phyloP scores from a whole-genome alignment of 2,797 vertebrate genomes.

The Uromys caudimaculatus region DNA sequence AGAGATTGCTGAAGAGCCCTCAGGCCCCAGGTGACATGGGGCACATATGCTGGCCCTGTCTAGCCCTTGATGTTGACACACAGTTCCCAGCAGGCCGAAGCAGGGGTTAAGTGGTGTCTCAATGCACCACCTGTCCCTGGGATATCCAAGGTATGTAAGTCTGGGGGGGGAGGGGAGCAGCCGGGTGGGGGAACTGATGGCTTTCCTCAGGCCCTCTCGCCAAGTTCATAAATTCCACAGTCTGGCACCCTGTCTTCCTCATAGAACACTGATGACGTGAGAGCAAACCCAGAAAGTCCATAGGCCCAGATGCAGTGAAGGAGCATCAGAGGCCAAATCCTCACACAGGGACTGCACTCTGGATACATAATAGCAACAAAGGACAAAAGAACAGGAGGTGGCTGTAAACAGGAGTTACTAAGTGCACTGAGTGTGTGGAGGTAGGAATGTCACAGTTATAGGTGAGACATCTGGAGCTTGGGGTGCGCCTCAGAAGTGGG shows the following conservation, averaged over 20 bases:
- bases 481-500: neutral
- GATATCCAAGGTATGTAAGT: neutral
- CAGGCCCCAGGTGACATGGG: neutral
- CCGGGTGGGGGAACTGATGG: neutral
- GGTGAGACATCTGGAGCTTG: neutral
- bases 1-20: neutral
- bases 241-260: too few species aligned
- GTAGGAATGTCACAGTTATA: neutral
- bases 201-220: neutral
- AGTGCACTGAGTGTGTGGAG: neutral
- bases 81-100: neutral
- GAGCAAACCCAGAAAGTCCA: neutral
- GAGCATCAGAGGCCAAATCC: neutral
- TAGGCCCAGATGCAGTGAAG: neutral
- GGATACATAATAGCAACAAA: neutral
- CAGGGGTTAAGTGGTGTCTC: neutral
- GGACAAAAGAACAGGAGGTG: too few species aligned
- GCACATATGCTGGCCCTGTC: neutral
- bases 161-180: neutral
- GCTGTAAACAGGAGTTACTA: too few species aligned
- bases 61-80: neutral
- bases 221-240: neutral
- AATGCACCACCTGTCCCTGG: too few species aligned
- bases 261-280: neutral
- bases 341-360: fast-evolving